These are phyloP conservation scores for Stomatorhinus ivindoensis DNA, from an alignment of 2,113 vertebrate species.

Conservation along the genomic window DNA sequence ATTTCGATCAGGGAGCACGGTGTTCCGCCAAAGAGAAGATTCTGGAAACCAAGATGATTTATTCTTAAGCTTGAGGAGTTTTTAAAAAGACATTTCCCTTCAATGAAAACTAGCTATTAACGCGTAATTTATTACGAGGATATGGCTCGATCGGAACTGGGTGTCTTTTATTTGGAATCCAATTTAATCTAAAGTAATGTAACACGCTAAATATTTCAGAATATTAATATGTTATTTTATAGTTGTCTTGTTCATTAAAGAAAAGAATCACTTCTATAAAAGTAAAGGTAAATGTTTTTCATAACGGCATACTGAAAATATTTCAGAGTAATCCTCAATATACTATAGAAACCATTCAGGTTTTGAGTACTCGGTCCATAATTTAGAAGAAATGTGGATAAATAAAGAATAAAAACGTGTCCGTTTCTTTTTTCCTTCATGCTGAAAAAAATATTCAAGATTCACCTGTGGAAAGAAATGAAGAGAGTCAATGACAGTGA, in stretches of 20 bases:
- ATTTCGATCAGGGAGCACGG: neutral
- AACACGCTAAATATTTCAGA: neutral
- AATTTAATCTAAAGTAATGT: neutral
- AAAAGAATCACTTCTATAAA: neutral
- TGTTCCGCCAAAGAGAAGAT: neutral
- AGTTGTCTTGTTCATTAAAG: neutral
- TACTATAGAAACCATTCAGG: neutral
- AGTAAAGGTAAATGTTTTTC: neutral
- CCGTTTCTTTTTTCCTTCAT: neutral
- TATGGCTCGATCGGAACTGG: neutral
- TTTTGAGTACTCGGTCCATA: neutral
- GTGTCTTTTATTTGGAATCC: neutral
- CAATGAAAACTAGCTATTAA: slow-evolving; percentile 11
- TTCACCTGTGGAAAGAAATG: neutral
- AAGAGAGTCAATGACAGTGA: neutral
- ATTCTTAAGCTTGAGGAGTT: slow-evolving; percentile 4
- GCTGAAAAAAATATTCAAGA: neutral
- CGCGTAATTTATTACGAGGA: slow-evolving; percentile 11
- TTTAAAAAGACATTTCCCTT: neutral
- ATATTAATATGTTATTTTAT: neutral
- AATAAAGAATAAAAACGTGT: neutral
- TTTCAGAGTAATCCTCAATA: neutral
- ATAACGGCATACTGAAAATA: neutral
- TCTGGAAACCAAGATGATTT: slow-evolving; percentile 15
- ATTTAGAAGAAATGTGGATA: neutral